A percentile compares a stretch with the other conserved stretches of the same genome.
These are phyloP conservation scores for Geophilus truncorum DNA, from an alignment of 2,888 invertebrate genomes.

Conservation along the genomic window DNA sequence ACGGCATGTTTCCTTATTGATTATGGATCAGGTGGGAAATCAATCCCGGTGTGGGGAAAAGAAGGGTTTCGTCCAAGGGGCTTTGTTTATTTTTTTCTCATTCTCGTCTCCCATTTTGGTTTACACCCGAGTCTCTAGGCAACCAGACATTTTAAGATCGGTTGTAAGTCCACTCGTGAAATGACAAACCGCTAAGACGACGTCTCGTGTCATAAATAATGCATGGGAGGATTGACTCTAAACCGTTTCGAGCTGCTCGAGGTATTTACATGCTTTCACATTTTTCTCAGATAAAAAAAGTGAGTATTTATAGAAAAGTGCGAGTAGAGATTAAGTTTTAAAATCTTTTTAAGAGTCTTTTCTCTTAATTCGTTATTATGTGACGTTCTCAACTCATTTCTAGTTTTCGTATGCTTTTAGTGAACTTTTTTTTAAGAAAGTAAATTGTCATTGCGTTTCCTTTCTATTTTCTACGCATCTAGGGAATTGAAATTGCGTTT, in stretches of 20 bases:
- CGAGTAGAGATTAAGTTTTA: no score
- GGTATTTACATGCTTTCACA: background rate
- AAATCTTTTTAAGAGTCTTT: no score
- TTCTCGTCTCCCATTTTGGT: background rate
- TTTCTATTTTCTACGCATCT: no score
- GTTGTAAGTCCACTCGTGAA: background rate
- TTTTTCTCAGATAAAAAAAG: background rate
- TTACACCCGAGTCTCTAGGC: conserved; percentile 9
- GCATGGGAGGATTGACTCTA: background rate
- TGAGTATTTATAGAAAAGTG: background rate
- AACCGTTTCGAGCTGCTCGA: background rate
- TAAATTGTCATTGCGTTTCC: no score
- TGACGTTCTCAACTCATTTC: no score
- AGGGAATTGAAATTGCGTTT: no score
- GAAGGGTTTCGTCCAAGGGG: background rate
- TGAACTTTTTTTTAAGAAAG: no score
- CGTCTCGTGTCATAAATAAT: background rate
- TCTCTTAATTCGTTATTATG: no score
- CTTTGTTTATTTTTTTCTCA: conserved; percentile 1
- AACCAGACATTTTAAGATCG: background rate
- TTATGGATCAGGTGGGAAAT: conserved; percentile 27
- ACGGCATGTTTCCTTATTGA: background rate
- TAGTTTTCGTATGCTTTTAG: no score
- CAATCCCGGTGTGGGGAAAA: background rate
- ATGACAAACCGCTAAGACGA: conserved; percentile 5